Conservation (phyloP, 2,797 vertebrate species). For the Chromobotia macracanthus region DNA sequence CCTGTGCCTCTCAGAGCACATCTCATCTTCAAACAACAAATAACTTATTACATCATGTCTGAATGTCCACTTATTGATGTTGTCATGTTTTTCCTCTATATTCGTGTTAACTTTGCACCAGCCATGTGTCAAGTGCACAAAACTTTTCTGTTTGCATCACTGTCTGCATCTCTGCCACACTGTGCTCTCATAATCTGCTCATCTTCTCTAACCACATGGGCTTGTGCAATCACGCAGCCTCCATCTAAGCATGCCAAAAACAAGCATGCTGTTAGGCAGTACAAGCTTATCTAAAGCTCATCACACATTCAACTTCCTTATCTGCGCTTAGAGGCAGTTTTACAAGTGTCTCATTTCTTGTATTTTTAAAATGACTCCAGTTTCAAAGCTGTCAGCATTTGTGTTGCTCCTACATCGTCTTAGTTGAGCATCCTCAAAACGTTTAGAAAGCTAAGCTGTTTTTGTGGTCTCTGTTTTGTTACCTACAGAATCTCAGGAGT, state of each 20-base stretch:
- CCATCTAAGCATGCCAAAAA: neutral
- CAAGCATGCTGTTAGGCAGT: neutral
- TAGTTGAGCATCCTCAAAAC: neutral
- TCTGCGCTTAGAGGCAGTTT: neutral
- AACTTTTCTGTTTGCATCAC: neutral
- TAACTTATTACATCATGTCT: neutral
- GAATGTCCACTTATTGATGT: neutral
- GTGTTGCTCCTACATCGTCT: neutral
- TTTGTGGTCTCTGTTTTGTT: slow-evolving; percentile 20
- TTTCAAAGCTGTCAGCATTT: neutral
- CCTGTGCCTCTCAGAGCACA: neutral
- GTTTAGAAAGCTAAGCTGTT: neutral
- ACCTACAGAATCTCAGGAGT: slow-evolving; percentile 78
- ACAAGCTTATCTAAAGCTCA: neutral
- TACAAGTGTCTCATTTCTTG: neutral
- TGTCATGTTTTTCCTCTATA: neutral
- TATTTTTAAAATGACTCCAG: neutral
- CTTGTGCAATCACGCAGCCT: neutral
- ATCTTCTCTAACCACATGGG: neutral
- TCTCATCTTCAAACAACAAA: neutral
- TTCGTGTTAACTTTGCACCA: neutral
- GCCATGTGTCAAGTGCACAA: neutral
- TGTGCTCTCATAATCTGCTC: neutral
- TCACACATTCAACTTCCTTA: neutral
- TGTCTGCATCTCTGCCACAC: slow-evolving; percentile 3